Conservation (phyloP, 2,113 vertebrate genomes). For the Gymnorhina tibicen region DNA sequence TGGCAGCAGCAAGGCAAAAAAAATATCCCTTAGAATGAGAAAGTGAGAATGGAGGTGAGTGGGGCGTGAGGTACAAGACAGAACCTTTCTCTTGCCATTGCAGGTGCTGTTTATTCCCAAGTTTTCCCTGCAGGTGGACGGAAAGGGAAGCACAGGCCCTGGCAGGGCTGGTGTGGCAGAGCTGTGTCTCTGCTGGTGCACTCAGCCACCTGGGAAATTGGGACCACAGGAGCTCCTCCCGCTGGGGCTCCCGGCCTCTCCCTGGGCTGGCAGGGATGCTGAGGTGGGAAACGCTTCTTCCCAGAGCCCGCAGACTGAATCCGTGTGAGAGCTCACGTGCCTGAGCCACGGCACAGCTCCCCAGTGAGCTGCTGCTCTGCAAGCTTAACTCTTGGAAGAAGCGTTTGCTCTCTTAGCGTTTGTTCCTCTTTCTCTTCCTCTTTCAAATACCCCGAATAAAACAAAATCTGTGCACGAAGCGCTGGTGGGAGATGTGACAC, state of each 20-base stretch:
- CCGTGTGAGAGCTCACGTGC: neutral
- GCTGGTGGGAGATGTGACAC: neutral
- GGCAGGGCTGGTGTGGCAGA: neutral
- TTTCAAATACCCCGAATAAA: neutral
- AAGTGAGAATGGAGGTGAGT: neutral
- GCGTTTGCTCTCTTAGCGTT: neutral
- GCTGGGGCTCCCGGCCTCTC: neutral
- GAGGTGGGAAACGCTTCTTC: neutral
- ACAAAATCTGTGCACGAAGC: no score
- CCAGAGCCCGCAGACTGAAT: neutral
- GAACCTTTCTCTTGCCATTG: neutral
- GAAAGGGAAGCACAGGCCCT: neutral
- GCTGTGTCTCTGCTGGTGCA: neutral
- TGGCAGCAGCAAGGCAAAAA: neutral
- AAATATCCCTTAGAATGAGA: neutral
- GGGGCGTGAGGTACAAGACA: accelerated
- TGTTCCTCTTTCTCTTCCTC: neutral
- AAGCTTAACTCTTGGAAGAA: neutral
- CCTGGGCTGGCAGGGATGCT: neutral
- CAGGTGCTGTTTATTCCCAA: neutral
- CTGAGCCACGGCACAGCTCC: neutral
- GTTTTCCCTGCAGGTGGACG: neutral
- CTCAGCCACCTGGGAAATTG: conserved; percentile 17
- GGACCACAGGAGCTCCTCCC: neutral
- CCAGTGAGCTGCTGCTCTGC: neutral